Base-by-base conservation (phyloP, 2,888 invertebrate genomes). In the Lasioglossum lativentre region DNA sequence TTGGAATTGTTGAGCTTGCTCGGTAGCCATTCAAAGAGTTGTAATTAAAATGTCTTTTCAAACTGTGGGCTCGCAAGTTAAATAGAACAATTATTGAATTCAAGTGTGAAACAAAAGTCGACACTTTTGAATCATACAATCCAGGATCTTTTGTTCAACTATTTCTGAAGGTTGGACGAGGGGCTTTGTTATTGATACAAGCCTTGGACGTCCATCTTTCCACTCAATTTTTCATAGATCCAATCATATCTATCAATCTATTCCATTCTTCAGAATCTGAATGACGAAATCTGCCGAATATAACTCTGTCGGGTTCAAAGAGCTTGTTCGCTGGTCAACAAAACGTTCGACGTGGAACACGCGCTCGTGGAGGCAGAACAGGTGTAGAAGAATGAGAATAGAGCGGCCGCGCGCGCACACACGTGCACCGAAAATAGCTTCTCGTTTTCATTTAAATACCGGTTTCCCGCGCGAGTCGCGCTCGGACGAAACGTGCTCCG, bases 371-470 rank as follows among this genome's bases (percentile, higher is more conserved):
- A 38, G 23, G 12, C 63, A 16, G 16, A 23, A 47, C 66, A 66
- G 66, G 66, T 66, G 68, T 45, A 80, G 16, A 30, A 71, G 70
- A 70, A 56, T 42, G 4, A 5, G 56, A 23, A 66, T 10, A 75
- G 81, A 71, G 74, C 47, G 59, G 40, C 70, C 47, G 27, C 40
- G 23, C 52, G 27, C 40, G 34, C 52, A 34, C 59, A 59, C 78
- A n/a, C 52, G 19, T 68, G 42, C 27, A 45, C 73, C 79, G 81
- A 83, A 83, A 83, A 83, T 83, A 83, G 82, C 70, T 71, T 30
- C 66, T 47, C 45, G 56, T 81, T 83, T 71, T 59, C 75, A 71
- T 75, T 75, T 71, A 38, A 75, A 83, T 56, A 40, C 47, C 30
- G 75, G 27, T 70, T 80, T 74, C 73, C 74, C 38, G 68, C 74